These are phyloP conservation scores for Sinella curviseta DNA, from an alignment of 1,140 invertebrate genomes.

Conservation along the genomic window DNA sequence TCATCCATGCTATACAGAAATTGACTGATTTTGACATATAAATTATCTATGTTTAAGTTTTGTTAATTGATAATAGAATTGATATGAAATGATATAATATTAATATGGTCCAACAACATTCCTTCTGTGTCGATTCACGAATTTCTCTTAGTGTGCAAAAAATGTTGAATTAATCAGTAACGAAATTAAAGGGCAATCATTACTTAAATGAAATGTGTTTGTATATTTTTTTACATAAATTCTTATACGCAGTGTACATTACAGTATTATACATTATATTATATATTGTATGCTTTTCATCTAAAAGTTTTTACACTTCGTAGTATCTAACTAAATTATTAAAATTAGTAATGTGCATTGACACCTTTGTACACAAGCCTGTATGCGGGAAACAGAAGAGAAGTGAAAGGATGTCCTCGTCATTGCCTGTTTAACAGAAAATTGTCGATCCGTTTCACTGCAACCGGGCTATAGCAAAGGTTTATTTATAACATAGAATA, in stretches of 20 bases:
- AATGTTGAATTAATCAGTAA: slow-evolving; percentile 14
- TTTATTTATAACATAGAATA: too few species aligned
- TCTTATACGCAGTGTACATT: too few species aligned
- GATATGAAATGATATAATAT: slow-evolving; percentile 1
- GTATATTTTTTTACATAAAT: slow-evolving; percentile 2
- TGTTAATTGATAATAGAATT: neutral
- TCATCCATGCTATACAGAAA: too few species aligned
- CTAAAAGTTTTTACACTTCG: too few species aligned
- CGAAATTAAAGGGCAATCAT: slow-evolving; percentile 24
- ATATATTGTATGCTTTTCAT: too few species aligned
- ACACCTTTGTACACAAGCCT: slow-evolving; percentile 15
- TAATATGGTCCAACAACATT: slow-evolving; percentile 20
- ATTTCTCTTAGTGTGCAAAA: neutral
- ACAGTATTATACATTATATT: too few species aligned
- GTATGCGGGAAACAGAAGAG: neutral
- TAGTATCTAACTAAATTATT: too few species aligned
- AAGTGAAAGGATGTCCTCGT: too few species aligned
- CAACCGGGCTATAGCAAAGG: too few species aligned
- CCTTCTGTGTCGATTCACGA: neutral
- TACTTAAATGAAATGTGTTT: neutral
- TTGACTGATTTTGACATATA: slow-evolving; percentile 24
- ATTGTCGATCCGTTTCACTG: too few species aligned
- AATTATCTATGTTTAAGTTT: neutral
- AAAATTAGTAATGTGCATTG: slow-evolving; percentile 13
- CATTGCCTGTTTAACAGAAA: too few species aligned